Evolutionary conservation across 2,888 invertebrate genomes (phyloP), one percentile per base, ranked within the genome.

Genomic region (Drosophila tripunctata): DNA sequence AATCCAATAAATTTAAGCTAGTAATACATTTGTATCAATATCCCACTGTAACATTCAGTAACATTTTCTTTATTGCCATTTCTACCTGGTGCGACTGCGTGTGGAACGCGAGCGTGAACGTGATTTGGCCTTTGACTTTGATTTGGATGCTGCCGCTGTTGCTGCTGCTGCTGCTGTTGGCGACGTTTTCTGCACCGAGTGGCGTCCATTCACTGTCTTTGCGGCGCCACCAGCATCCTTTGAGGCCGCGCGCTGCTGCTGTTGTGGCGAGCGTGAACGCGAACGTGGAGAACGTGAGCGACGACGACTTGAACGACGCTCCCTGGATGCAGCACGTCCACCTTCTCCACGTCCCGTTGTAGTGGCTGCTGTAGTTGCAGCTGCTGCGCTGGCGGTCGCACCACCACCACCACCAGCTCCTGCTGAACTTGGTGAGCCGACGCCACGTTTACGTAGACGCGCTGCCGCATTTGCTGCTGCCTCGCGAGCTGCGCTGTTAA

Each of bases 181-280:
- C 31, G 81, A 66, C 51, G 78, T 52, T 62, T 88, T 68, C 54
- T 84, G 65, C 60, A 71, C 66, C 24, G 84, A 87, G 45, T 89
- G 89, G 17, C 88, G 88, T n/a, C 89, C 90, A 69, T 90, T 90
- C 33, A 90, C 58, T 47, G 88, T 79, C 64, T 76, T 78, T 15
- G 67, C 67, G 44, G 71, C 41, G 21, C 27, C 58, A 71, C 38
- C 64, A 45, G 63, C 54, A 30, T 75, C 79, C 19, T 43, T 45
- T 3, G 89, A 79, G 31, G 33, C 50, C 1, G 88, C 70, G 4
- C 78, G 75, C 17, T 79, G 79, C n/a, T 62, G 69, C 1, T 82
- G 74, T 21, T 79, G 63, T 4, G 86, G 78, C 2, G 90, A 89
- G 48, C 78, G 74, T 12, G 68, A 71, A 21, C 73, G 71, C 10